Evolutionary conservation across 2,113 vertebrate genomes (phyloP), one percentile per base, ranked within the genome.

Genomic region (Gallinago jamesoni): DNA sequence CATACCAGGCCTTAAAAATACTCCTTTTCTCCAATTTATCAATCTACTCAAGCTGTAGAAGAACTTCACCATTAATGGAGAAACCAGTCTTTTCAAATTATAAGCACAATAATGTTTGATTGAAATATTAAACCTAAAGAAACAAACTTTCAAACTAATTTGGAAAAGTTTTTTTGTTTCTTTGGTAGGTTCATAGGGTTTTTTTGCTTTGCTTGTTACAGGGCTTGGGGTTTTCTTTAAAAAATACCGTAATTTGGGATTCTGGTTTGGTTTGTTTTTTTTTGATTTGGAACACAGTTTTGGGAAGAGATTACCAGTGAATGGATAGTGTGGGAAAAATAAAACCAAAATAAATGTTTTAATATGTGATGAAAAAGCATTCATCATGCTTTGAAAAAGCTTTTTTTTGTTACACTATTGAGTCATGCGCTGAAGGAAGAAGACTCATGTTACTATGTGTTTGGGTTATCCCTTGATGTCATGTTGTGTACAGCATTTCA

Each of bases 171-270:
- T 64, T 48, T 53, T 53, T 53, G 9, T 16, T 64, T 28, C 15
- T 10, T 41, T 45, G 7, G 2, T 56, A 53, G 1, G 4, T 24
- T 66, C 9, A 2, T 9, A n/a, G 6, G 12, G 0, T 7, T 25
- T 63, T 59, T 45, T 59, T 77, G 15, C 17, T 62, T 67, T 56
- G 6, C 6, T 62, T 50, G 16, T 85, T 80, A 14, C 5, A 4
- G 24, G 3, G 4, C 21, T 70, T 76, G 41, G 7, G 5, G 6
- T 39, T 82, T 63, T 73, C 23, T 80, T 53, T 17, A 11, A 48
- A 56, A 64, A 53, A 39, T 6, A 33, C 2, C 10, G 4, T 63
- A 52, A 47, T 52, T 35, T 56, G 3, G 7, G 12, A 69, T 80
- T 62, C 23, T 37, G 12, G 39, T 39, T 39, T 39, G 39, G 4